Conservation (phyloP, 1,140 invertebrate genomes). For the Arctopsyche grandis region DNA sequence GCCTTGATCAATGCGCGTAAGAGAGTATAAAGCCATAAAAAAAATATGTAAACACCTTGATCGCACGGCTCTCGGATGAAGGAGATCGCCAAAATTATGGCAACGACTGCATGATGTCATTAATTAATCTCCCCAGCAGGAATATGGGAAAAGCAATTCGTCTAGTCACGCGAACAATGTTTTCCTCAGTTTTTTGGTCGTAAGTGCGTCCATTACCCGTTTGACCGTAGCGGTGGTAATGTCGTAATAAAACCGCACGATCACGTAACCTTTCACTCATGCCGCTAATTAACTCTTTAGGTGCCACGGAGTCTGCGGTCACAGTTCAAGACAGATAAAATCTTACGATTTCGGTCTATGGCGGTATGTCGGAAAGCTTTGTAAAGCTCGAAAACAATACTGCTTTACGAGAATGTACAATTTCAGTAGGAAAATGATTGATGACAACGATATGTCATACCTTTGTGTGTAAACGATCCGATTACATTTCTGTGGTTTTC, state of each 20-base stretch:
- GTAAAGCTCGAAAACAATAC: too few relatives aligned
- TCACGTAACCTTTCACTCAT: neutral
- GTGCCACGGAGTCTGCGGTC: neutral
- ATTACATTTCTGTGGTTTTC: too few relatives aligned
- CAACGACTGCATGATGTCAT: conserved; percentile 1
- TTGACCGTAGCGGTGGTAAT: neutral
- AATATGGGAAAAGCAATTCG: neutral
- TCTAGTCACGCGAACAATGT: conserved; percentile 5
- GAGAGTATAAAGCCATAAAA: neutral
- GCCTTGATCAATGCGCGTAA: neutral
- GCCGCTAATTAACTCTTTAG: neutral
- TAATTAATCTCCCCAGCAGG: conserved; percentile 3
- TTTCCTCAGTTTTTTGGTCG: neutral
- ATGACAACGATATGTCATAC: neutral
- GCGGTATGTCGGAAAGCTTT: too few relatives aligned
- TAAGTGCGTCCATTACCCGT: neutral
- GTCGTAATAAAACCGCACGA: too few relatives aligned
- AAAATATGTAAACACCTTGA: neutral
- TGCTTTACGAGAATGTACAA: too few relatives aligned
- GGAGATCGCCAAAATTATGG: neutral
- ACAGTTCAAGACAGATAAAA: too few relatives aligned
- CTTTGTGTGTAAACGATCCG: too few relatives aligned
- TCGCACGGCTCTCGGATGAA: neutral
- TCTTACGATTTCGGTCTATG: too few relatives aligned
- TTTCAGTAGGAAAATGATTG: neutral